These are phyloP conservation scores for Drepana falcataria DNA, from an alignment of 2,888 invertebrate species.

Conservation along the genomic window DNA sequence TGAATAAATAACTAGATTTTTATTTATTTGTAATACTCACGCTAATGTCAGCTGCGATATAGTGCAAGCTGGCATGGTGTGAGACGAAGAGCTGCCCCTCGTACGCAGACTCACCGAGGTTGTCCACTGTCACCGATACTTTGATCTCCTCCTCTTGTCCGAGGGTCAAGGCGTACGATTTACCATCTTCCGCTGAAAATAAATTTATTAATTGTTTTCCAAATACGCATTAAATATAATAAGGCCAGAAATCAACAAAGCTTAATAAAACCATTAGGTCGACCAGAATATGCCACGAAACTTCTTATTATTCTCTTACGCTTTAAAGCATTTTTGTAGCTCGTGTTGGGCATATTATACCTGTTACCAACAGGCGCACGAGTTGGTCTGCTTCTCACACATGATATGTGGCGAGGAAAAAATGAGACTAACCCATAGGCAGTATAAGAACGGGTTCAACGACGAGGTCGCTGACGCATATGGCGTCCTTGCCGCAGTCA, in stretches of 20 bases:
- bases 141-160: conserved; percentile 88
- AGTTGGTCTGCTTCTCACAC: no score
- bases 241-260: no score
- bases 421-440: conserved; percentile 64
- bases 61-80: conserved; percentile 88
- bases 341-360: no score
- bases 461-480: conserved; percentile 90
- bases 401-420: neutral
- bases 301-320: no score
- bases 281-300: no score
- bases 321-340: no score
- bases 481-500: conserved; percentile 92
- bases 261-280: no score
- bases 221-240: no score
- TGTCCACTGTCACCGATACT: conserved; percentile 85
- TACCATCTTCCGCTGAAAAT: conserved; percentile 56
- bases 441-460: conserved; percentile 81
- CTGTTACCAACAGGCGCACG: no score
- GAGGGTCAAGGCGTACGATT: conserved; percentile 76
- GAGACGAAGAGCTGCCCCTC: conserved; percentile 89
- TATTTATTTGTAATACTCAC: conserved; percentile 55
- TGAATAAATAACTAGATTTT: no score
- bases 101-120: conserved; percentile 92
- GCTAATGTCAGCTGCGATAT: conserved; percentile 84
- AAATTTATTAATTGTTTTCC: neutral